Conservation (phyloP, 2,113 vertebrate species). For the Catharus fuscescens region DNA sequence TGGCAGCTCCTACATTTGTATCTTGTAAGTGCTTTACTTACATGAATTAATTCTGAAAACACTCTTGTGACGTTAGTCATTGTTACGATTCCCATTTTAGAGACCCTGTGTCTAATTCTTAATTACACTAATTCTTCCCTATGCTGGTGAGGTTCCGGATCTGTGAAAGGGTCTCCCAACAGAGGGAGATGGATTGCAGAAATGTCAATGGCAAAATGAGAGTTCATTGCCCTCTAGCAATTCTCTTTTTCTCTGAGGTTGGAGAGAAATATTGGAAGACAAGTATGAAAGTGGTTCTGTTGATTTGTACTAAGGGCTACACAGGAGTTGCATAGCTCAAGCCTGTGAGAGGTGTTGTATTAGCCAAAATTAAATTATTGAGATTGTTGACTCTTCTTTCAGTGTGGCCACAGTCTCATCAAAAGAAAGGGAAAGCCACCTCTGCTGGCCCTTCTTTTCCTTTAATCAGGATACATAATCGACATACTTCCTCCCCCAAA, state of each 20-base stretch:
- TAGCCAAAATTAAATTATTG: neutral
- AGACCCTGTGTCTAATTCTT: conserved; percentile 64
- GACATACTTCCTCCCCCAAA: too few species aligned
- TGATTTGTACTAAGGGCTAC: conserved; percentile 11
- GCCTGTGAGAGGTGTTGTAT: neutral
- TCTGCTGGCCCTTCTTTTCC: neutral
- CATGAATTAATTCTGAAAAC: conserved; percentile 62
- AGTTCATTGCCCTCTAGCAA: conserved; percentile 52
- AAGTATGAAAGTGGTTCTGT: neutral
- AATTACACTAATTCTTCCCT: conserved; percentile 59
- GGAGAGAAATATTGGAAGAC: neutral
- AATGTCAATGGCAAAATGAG: conserved; percentile 54
- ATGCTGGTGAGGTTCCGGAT: neutral
- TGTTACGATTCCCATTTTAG: conserved; percentile 68
- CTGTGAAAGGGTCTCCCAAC: conserved; percentile 49
- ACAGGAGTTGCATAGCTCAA: neutral
- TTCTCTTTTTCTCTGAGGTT: conserved; percentile 34
- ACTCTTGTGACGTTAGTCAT: conserved; percentile 58
- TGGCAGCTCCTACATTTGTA: conserved; percentile 42
- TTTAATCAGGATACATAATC: neutral
- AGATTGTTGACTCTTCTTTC: neutral
- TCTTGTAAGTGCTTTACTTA: conserved; percentile 54
- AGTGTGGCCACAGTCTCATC: neutral
- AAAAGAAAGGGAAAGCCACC: neutral
- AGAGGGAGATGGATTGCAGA: conserved; percentile 49